These are phyloP conservation scores for Glareola pratincola DNA, from an alignment of 2,113 vertebrate species.

Conservation along the genomic window DNA sequence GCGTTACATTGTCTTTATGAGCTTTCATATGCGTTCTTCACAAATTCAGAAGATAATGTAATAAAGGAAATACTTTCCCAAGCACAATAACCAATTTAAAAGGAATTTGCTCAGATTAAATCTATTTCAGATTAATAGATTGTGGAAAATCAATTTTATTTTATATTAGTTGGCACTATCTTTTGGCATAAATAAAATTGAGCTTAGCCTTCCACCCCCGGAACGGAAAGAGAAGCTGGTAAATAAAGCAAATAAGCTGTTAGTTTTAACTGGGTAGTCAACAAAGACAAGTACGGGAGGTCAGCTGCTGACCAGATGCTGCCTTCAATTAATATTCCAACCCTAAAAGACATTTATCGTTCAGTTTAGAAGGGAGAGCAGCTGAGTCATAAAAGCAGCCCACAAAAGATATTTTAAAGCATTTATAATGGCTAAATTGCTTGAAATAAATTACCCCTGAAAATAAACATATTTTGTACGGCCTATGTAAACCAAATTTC, in stretches of 20 bases:
- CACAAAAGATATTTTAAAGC: conserved; percentile 68
- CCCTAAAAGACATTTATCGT: conserved; percentile 77
- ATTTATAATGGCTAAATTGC: conserved; percentile 70
- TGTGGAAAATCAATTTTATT: conserved; percentile 69
- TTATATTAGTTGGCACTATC: conserved; percentile 19
- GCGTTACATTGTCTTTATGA: conserved; percentile 49
- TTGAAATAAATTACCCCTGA: conserved; percentile 74
- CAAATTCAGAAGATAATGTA: not conserved
- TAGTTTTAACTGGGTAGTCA: conserved; percentile 60
- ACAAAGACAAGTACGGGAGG: conserved; percentile 70
- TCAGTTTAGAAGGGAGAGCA: conserved; percentile 72
- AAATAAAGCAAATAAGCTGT: conserved; percentile 59
- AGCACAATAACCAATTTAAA: conserved; percentile 36
- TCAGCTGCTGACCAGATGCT: conserved; percentile 86
- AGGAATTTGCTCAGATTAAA: conserved; percentile 64
- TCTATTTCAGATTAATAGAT: conserved; percentile 73
- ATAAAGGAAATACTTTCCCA: conserved; percentile 3
- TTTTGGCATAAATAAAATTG: conserved; percentile 60
- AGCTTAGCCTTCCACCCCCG: not conserved
- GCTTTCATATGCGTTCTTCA: conserved; percentile 21
- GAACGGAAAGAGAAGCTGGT: conserved; percentile 45
- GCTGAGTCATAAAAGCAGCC: conserved; percentile 77
- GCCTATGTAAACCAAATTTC: conserved; percentile 70
- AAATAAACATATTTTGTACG: conserved; percentile 75
- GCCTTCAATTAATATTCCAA: conserved; percentile 82